A percentile compares a stretch with the other conserved stretches of the same genome.
Conservation (phyloP, 2,113 vertebrate species). For the Bufo gargarizans region DNA sequence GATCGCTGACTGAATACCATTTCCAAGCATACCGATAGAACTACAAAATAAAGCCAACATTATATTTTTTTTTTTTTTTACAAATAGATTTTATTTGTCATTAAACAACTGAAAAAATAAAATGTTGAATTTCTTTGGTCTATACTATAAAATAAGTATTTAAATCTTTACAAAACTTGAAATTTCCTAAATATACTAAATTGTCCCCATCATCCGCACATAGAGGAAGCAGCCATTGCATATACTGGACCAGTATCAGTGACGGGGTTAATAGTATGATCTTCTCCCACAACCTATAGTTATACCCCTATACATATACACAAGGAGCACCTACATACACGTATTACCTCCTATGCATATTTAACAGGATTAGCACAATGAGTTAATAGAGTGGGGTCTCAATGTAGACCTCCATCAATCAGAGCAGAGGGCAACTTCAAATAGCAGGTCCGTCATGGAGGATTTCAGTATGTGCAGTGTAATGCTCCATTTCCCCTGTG, state of each 20-base stretch:
- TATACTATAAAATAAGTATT: background rate
- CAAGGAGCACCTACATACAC: too few relatives aligned
- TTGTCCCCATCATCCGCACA: background rate
- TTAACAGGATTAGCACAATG: too few relatives aligned
- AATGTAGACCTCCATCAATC: background rate
- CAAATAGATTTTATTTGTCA: constrained; percentile 11
- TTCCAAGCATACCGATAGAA: too few relatives aligned
- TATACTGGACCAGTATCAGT: background rate
- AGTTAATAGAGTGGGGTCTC: too few relatives aligned
- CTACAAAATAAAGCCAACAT: background rate
- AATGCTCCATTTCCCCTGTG: background rate
- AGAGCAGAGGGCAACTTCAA: background rate
- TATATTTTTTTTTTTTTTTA: background rate
- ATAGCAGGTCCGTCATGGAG: background rate
- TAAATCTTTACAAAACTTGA: background rate
- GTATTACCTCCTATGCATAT: too few relatives aligned
- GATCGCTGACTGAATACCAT: too few relatives aligned
- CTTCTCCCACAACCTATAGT: background rate
- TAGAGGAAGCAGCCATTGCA: constrained; percentile 3
- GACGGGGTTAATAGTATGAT: background rate
- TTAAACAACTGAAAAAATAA: constrained; percentile 5
- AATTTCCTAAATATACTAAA: background rate
- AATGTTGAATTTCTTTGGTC: background rate
- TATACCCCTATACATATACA: too few relatives aligned
- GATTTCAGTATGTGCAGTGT: background rate